Percentiles rank a stretch among this genome's conserved stretches.
Conservation (phyloP, 2,113 vertebrate species). For the Oryzias woworae region DNA sequence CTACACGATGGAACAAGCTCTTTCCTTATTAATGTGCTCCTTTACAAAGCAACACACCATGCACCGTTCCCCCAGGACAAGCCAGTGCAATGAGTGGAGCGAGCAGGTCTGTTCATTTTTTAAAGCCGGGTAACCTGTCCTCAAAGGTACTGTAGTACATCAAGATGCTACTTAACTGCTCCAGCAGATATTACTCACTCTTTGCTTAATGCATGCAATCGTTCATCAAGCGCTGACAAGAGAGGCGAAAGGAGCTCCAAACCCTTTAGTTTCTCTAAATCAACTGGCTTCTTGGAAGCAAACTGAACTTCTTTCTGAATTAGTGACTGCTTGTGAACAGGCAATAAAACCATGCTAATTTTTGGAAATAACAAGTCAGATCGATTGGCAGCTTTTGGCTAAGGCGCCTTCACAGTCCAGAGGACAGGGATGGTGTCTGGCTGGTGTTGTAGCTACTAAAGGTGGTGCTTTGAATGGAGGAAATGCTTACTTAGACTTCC, state of each 20-base stretch:
- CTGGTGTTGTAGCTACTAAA: constrained; percentile 69
- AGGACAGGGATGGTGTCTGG: constrained; percentile 60
- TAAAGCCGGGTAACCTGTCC: constrained; percentile 63
- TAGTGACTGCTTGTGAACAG: neutral
- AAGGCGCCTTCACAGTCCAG: constrained; percentile 60
- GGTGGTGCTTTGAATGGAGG: constrained; percentile 63
- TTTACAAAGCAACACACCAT: constrained; percentile 61
- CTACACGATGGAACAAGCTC: constrained; percentile 62
- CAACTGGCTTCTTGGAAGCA: neutral
- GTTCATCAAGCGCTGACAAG: constrained; percentile 25
- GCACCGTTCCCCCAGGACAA: constrained; percentile 48
- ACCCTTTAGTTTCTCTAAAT: constrained; percentile 5
- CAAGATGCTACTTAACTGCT: constrained; percentile 52
- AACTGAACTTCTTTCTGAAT: neutral
- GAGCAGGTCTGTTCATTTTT: constrained; percentile 56
- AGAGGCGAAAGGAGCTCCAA: neutral
- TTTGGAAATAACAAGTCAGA: constrained; percentile 25
- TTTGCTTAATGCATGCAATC: constrained; percentile 30
- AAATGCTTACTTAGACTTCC: constrained; percentile 75
- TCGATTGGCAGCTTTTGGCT: constrained; percentile 41
- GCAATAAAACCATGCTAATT: constrained; percentile 25
- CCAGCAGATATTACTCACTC: constrained; percentile 34
- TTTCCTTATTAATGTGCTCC: constrained; percentile 71
- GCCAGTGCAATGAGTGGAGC: constrained; percentile 48
- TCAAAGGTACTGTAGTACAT: constrained; percentile 60